Evolutionary conservation across 2,113 vertebrate species (phyloP).

Genomic region (Fukomys damarensis): DNA sequence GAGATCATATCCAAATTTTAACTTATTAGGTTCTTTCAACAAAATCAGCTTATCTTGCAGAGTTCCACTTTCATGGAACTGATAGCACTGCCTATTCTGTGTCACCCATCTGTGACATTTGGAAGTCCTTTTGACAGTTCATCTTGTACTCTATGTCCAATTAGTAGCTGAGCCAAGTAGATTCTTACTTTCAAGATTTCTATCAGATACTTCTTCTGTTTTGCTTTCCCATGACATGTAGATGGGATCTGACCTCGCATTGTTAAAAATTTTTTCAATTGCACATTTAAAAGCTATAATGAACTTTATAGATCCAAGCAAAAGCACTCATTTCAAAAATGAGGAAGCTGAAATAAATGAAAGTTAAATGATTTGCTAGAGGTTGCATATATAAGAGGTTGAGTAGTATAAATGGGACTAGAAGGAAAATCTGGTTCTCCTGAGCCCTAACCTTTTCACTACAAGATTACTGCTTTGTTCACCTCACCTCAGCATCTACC

Average conservation of each 20-base stretch:
- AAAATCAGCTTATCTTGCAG: slow-evolving; percentile 23
- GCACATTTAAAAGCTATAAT: slow-evolving; percentile 4
- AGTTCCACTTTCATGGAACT: not conserved
- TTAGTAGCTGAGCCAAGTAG: not conserved
- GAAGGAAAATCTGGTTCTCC: not conserved
- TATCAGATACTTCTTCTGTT: not conserved
- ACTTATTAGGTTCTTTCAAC: not conserved
- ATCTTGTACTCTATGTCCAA: not conserved
- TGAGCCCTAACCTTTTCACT: not conserved
- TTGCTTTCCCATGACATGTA: not conserved
- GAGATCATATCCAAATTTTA: not conserved
- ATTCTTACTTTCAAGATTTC: slow-evolving; percentile 14
- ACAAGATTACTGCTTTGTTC: not conserved
- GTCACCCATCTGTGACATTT: not conserved
- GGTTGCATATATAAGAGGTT: not conserved
- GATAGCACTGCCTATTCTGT: not conserved
- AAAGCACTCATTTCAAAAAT: not conserved
- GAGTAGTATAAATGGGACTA: not conserved
- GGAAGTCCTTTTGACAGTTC: not conserved
- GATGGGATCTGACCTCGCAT: not conserved
- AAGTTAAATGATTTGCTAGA: not conserved
- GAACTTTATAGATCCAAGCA: not conserved
- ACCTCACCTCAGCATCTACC: not conserved
- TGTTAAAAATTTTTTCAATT: slow-evolving; percentile 12
- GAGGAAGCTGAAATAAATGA: not conserved